Evolutionary conservation across 2,797 vertebrate genomes (phyloP).

Genomic region (Pteropus rufus): DNA sequence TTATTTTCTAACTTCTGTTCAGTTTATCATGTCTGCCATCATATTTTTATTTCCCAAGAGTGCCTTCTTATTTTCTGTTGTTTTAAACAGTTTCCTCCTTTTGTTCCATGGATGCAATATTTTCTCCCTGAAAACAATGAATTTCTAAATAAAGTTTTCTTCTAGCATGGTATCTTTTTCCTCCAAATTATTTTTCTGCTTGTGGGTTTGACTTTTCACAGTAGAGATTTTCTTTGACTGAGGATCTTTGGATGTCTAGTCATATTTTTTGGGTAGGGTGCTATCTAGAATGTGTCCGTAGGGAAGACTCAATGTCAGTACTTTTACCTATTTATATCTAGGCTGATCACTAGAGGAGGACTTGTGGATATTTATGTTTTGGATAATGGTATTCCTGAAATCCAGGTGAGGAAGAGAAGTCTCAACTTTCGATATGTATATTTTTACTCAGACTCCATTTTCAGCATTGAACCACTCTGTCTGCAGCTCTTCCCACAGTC

Average conservation of each 20-base stretch:
- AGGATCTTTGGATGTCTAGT: background rate
- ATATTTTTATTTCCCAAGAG: background rate
- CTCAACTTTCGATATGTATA: background rate
- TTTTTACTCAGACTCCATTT: background rate
- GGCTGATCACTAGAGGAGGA: background rate
- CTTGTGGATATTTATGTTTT: background rate
- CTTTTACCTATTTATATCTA: background rate
- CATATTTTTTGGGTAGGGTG: background rate
- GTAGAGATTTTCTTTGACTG: background rate
- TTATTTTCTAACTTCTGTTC: background rate
- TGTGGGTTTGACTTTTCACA: background rate
- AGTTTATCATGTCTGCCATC: background rate
- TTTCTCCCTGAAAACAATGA: background rate
- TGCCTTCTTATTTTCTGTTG: background rate
- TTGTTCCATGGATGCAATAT: background rate
- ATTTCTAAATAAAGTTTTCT: background rate
- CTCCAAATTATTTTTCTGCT: background rate
- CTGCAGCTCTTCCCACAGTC: background rate
- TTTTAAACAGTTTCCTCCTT: background rate
- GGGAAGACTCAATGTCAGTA: background rate
- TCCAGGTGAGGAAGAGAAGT: background rate
- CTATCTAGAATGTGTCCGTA: background rate
- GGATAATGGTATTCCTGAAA: background rate
- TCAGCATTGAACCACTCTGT: background rate
- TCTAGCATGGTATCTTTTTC: background rate